These are phyloP conservation scores for Dermatemys mawii DNA, from an alignment of 2,113 vertebrate genomes.

Conservation along the genomic window DNA sequence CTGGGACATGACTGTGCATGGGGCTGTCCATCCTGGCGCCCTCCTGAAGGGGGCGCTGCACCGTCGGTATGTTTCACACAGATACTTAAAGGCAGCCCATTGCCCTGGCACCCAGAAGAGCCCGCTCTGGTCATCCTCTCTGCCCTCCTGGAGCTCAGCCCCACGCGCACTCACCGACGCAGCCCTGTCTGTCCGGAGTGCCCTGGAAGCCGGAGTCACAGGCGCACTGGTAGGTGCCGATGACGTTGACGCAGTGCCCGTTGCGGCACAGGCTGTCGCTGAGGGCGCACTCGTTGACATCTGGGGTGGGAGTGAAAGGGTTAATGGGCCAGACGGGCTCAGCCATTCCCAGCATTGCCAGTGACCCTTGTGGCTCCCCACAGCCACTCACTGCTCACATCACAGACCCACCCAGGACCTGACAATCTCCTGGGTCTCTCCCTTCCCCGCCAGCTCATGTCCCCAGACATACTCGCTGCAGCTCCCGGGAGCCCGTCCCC, in stretches of 20 bases:
- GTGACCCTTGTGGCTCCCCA: background rate
- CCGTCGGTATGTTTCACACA: background rate
- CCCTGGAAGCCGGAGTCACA: constrained; percentile 90
- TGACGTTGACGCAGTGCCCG: constrained; percentile 89
- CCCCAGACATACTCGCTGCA: background rate
- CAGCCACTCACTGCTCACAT: background rate
- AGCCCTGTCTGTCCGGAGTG: constrained; percentile 87
- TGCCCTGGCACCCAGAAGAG: no score
- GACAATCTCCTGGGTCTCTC: background rate
- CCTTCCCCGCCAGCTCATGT: background rate
- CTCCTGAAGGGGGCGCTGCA: background rate
- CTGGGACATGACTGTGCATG: no score
- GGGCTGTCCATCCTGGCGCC: background rate
- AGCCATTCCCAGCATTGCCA: fast-evolving
- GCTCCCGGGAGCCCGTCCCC: background rate
- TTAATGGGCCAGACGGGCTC: background rate
- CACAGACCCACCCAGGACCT: fast-evolving
- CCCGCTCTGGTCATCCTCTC: background rate
- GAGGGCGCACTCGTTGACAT: constrained; percentile 93
- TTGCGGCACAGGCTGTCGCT: constrained; percentile 89
- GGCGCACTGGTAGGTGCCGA: constrained; percentile 90
- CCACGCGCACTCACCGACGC: constrained; percentile 83
- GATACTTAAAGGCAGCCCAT: background rate
- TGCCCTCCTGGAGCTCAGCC: background rate
- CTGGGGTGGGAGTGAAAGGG: constrained; percentile 60